These are phyloP conservation scores for Melanotaenia maccullochi DNA, from an alignment of 2,797 vertebrate species.

Conservation along the genomic window DNA sequence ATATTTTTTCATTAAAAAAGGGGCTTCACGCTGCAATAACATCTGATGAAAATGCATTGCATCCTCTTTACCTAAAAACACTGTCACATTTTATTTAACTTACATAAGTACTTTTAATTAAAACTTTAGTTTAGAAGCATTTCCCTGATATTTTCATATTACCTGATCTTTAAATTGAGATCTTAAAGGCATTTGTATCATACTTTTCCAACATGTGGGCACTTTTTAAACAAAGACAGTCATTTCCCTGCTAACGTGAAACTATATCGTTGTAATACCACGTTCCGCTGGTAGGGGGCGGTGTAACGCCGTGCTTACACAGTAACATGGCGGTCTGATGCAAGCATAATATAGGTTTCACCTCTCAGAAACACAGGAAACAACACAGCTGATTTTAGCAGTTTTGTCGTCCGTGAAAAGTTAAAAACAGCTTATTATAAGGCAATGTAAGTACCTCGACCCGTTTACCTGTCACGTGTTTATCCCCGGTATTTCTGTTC, in stretches of 20 bases:
- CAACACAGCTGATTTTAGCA: not conserved
- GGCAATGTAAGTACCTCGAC: fast-evolving
- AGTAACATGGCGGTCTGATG: constrained; percentile 67
- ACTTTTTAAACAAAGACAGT: no score
- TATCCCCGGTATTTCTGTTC: not conserved
- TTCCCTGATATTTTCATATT: not conserved
- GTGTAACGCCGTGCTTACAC: constrained; percentile 21
- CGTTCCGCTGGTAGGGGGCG: constrained; percentile 36
- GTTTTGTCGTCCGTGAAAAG: fast-evolving
- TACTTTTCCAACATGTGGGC: no score
- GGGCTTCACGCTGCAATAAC: not conserved
- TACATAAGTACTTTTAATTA: not conserved
- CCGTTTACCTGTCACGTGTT: fast-evolving
- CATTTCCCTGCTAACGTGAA: not conserved
- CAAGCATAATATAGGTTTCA: constrained; percentile 21
- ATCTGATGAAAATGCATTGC: not conserved
- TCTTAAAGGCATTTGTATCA: no score
- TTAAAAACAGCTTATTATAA: fast-evolving
- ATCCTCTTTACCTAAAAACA: not conserved
- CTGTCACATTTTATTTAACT: no score
- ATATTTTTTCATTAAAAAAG: no score
- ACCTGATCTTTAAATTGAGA: not conserved
- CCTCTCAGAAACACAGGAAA: not conserved
- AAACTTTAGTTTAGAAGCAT: no score
- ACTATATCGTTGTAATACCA: constrained; percentile 1